Base-by-base conservation (phyloP, 2,888 invertebrate genomes). In the Conchocele bisecta region DNA sequence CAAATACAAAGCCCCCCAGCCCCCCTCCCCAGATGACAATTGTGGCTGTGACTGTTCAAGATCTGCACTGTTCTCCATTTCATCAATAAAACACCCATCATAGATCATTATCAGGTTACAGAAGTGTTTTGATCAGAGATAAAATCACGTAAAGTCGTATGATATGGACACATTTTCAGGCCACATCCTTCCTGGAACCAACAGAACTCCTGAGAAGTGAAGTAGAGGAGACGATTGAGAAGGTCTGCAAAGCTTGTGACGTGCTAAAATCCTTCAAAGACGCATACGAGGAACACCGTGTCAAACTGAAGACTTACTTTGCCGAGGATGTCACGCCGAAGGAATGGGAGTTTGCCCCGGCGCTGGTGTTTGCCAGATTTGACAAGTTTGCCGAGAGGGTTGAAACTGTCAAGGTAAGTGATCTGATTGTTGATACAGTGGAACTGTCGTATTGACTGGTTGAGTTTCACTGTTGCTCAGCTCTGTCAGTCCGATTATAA, bases 181-280 rank as follows among this genome's bases (percentile, higher is more conserved):
- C 96, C 0, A 95, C 95, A 87, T 94, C 95, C 85, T 98, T 95
- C 91, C 93, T 98, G 81, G 98, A 98, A 88, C 96, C 98, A 0
- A 94, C 95, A 2, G 96, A 97, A 0, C 94, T 98, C 68, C 98
- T 98, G 89, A 97, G 98, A 89, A 97, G 96, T 82, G 98, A 98
- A 83, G 95, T 97, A 44, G 97, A 97, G 88, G 98, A 98, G 92
- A 96, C 96, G 0, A 94, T 96, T 89, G 95, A 94, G 89, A 93
- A 97, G 67, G 95, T 97, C 13, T 91, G 73, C 24, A 79, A 79
- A 53, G 82, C 89, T 26, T 56, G 81, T 44, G 70, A 82, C 28
- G 82, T 86, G 15, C 66, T 90, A 35, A 68, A 81, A 20, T 61
- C 74, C 35, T 91, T 90, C 79, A 82, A 81, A 29, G 57, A 68